Percentiles rank a stretch among this genome's conserved stretches.
Conservation (phyloP, 1,140 invertebrate genomes). For the Microplitis mediator region DNA sequence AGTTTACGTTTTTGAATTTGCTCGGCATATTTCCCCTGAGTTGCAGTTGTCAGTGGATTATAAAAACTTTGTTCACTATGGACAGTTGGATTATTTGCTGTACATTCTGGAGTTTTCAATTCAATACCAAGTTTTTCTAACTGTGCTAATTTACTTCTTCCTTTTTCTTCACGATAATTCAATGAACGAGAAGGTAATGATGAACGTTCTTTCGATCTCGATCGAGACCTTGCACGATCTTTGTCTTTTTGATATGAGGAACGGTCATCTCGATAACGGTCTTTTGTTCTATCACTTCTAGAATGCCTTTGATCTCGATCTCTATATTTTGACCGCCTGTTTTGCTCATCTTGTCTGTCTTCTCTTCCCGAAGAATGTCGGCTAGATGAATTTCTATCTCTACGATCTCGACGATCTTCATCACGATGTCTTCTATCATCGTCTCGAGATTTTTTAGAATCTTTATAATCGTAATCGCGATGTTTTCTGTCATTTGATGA, state of each 20-base stretch:
- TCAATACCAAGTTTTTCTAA: conserved; percentile 62
- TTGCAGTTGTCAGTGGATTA: conserved; percentile 79
- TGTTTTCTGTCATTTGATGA: conserved; percentile 48
- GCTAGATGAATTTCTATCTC: conserved; percentile 38
- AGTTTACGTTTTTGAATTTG: conserved; percentile 89
- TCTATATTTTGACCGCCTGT: conserved; percentile 48
- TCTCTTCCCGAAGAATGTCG: conserved; percentile 38
- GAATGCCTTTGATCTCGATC: conserved; percentile 36
- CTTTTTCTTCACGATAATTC: conserved; percentile 57
- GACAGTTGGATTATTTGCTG: conserved; percentile 29
- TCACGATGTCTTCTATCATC: conserved; percentile 45
- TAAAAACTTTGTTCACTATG: conserved; percentile 75
- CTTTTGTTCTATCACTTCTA: conserved; percentile 44
- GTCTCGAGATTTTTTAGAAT: conserved; percentile 45
- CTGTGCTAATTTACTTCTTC: conserved; percentile 59
- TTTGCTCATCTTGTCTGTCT: conserved; percentile 40
- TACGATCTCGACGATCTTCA: conserved; percentile 29
- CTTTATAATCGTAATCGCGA: conserved; percentile 45
- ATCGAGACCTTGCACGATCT: conserved; percentile 43
- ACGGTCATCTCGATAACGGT: conserved; percentile 44
- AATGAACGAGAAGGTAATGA: conserved; percentile 42
- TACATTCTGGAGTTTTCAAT: conserved; percentile 51
- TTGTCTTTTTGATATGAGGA: conserved; percentile 46
- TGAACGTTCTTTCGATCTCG: conserved; percentile 50
- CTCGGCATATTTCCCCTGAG: conserved; percentile 84